These are phyloP conservation scores for Pseudoatta argentina DNA, from an alignment of 1,140 invertebrate genomes.

Conservation along the genomic window DNA sequence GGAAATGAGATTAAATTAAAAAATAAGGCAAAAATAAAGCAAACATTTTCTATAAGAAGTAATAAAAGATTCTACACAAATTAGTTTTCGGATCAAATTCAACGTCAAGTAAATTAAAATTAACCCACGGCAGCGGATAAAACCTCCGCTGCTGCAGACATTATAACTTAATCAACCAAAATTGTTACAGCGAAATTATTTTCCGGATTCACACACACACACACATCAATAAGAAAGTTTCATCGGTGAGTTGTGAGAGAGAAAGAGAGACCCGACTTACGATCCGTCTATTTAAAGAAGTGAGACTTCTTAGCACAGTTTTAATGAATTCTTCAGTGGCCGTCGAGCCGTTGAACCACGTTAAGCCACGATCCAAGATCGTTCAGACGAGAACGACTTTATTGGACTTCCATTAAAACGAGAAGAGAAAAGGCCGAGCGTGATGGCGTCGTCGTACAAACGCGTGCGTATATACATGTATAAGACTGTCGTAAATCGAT, in stretches of 20 bases:
- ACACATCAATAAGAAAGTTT: slow-evolving; percentile 23
- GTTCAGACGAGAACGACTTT: slow-evolving; percentile 69
- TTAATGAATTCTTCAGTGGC: slow-evolving; percentile 60
- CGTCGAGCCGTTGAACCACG: slow-evolving; percentile 48
- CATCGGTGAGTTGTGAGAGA: neutral
- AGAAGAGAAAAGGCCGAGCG: slow-evolving; percentile 39
- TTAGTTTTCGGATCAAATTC: neutral
- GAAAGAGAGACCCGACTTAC: neutral
- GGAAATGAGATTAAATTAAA: neutral
- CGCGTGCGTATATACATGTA: neutral
- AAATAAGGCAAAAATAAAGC: neutral
- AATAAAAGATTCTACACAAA: neutral
- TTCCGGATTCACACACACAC: neutral
- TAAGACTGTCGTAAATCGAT: slow-evolving; percentile 76
- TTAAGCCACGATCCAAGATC: slow-evolving; percentile 62
- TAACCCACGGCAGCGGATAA: neutral
- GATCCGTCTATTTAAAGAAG: slow-evolving; percentile 50
- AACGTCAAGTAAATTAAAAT: slow-evolving; percentile 17
- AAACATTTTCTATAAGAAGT: neutral
- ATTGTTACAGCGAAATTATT: slow-evolving; percentile 39
- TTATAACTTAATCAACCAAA: slow-evolving; percentile 6
- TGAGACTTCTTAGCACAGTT: slow-evolving; percentile 13
- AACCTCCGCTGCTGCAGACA: neutral
- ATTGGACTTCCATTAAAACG: slow-evolving; percentile 74
- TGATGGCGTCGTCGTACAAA: neutral